Percentiles rank a stretch among this genome's conserved stretches.
Evolutionary conservation across 1,140 invertebrate species (phyloP).

Genomic region (Scaptomyza pallida): DNA sequence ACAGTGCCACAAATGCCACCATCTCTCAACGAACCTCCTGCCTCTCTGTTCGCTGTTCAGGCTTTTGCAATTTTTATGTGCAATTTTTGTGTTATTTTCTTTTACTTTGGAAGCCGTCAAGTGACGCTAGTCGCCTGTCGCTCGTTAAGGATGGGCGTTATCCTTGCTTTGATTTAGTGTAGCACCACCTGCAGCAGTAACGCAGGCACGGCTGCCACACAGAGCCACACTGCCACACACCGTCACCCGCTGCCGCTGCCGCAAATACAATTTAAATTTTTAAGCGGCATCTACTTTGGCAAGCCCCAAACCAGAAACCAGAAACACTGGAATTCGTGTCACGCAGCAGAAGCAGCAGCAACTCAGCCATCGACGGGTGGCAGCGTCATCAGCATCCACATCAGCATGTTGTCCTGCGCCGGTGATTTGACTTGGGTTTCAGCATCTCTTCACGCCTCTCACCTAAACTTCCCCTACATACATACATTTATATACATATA

Average conservation of each 20-base stretch:
- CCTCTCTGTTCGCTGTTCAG: constrained; percentile 47
- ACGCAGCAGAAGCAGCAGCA: constrained; percentile 65
- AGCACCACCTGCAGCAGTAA: constrained; percentile 59
- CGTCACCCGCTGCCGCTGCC: constrained; percentile 44
- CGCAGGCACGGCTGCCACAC: constrained; percentile 20
- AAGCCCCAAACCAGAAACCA: background rate
- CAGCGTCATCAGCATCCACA: constrained; percentile 60
- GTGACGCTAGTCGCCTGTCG: constrained; percentile 58
- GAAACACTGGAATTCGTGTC: constrained; percentile 65
- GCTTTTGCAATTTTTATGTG: constrained; percentile 80
- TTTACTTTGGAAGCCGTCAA: constrained; percentile 38
- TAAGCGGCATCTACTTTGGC: constrained; percentile 78
- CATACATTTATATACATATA: background rate
- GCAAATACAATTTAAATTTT: constrained; percentile 83
- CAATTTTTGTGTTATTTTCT: constrained; percentile 56
- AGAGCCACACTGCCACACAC: constrained; percentile 20
- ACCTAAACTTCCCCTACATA: no score
- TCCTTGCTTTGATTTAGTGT: constrained; percentile 69
- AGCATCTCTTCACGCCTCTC: background rate
- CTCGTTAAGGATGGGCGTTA: constrained; percentile 68
- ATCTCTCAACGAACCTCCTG: constrained; percentile 15
- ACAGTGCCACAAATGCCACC: constrained; percentile 25
- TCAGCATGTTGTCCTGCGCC: constrained; percentile 68
- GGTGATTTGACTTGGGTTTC: constrained; percentile 31
- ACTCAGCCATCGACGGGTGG: constrained; percentile 57